phyloP scores from a whole-genome alignment of 2,113 vertebrate species.

The Sander vitreus region DNA sequence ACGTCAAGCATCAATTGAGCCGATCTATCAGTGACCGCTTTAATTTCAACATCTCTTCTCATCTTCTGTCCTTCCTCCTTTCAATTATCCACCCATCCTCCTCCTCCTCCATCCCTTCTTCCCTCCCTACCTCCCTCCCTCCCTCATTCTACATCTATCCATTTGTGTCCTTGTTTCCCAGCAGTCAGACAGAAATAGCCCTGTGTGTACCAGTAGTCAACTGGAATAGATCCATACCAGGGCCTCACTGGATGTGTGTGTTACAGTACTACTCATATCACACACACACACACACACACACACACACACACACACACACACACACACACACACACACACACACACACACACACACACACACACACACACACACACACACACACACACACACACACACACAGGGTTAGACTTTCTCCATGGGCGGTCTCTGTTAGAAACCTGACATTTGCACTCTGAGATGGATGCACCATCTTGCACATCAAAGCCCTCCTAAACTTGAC shows the following conservation, averaged over 20 bases:
- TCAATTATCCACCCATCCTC: slow-evolving; percentile 6
- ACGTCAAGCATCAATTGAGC: neutral
- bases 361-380: slow-evolving; percentile 11
- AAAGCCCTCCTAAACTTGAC: slow-evolving; percentile 44
- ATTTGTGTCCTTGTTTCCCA: slow-evolving; percentile 70
- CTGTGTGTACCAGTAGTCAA: slow-evolving; percentile 60
- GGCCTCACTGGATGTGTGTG: slow-evolving; percentile 29
- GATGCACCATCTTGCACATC: slow-evolving; percentile 65
- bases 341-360: slow-evolving; percentile 22
- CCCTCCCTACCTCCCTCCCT: neutral
- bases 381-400: slow-evolving; percentile 13
- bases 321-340: slow-evolving; percentile 11
- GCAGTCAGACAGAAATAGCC: slow-evolving; percentile 77
- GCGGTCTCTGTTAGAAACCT: slow-evolving; percentile 67
- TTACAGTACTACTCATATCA: neutral
- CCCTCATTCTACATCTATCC: slow-evolving; percentile 48
- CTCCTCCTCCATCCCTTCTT: slow-evolving; percentile 20
- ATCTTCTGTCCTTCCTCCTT: slow-evolving; percentile 9
- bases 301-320: slow-evolving; percentile 26
- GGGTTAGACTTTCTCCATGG: slow-evolving; percentile 34
- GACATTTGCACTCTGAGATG: slow-evolving; percentile 67
- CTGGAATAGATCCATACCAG: slow-evolving; percentile 70
- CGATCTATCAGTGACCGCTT: neutral
- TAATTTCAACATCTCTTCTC: slow-evolving; percentile 22
- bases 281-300: slow-evolving; percentile 8